Conservation (phyloP, 2,113 vertebrate species). For the Callaeas wilsoni region DNA sequence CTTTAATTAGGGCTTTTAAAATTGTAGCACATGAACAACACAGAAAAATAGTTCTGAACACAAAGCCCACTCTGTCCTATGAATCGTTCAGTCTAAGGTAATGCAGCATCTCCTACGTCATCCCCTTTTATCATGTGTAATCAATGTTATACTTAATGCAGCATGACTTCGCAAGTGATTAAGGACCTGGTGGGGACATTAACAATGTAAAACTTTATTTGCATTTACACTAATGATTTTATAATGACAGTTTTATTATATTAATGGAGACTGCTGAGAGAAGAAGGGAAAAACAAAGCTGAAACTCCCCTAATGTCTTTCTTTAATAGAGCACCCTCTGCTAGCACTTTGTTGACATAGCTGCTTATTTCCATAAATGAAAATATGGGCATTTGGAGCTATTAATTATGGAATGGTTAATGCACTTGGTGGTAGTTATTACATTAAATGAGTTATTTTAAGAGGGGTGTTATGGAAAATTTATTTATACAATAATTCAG, state of each 20-base stretch:
- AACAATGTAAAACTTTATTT: slow-evolving; percentile 70
- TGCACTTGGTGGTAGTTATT: slow-evolving; percentile 27
- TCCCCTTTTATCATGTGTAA: slow-evolving; percentile 46
- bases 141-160: slow-evolving; percentile 65
- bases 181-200: slow-evolving; percentile 61
- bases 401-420: slow-evolving; percentile 36
- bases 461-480: background rate
- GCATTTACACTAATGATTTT: slow-evolving; percentile 73
- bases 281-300: slow-evolving; percentile 34
- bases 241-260: slow-evolving; percentile 73
- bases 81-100: slow-evolving; percentile 5
- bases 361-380: slow-evolving; percentile 47
- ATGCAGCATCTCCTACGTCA: background rate
- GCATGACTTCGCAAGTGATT: slow-evolving; percentile 65
- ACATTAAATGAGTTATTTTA: slow-evolving; percentile 43
- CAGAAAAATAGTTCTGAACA: background rate
- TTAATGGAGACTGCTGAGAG: slow-evolving; percentile 68
- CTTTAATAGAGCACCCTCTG: slow-evolving; percentile 26
- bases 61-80: background rate
- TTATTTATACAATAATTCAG: background rate
- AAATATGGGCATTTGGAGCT: slow-evolving; percentile 18
- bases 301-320: slow-evolving; percentile 23
- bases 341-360: slow-evolving; percentile 56
- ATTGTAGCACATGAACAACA: background rate
- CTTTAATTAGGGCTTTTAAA: background rate